Base-by-base conservation (phyloP, 2,888 invertebrate species). In the Agrochola lota region DNA sequence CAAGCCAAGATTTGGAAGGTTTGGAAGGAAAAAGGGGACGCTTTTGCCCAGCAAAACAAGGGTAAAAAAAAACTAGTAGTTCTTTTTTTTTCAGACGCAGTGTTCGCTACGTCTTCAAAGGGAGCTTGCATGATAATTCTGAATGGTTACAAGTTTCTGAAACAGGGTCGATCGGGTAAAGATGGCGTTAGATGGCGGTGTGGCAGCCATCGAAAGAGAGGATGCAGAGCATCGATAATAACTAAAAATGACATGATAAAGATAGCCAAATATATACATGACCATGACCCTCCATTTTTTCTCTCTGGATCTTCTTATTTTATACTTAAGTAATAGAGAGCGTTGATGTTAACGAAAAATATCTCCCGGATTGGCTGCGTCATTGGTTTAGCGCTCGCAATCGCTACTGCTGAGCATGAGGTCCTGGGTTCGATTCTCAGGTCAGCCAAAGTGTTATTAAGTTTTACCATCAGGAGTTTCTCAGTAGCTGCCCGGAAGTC, bases 1-100 rank as follows among this genome's bases (percentile, higher is more conserved):
- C 3, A 30, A 5, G 40, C 5, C n/a, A n/a, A 40, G 40, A 40
- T 40, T 40, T 0, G 40, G 5, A 5, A 40, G 40, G 40, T 40
- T 40, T 40, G 40, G 40, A 40, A 40, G 40, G 40, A n/a, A n/a
- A n/a, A n/a, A n/a, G n/a, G n/a, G 40, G 6, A 40, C 40, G 5
- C 6, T 6, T 40, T 40, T 40, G 2, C 40, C 40, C 40, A 40
- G 40, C n/a, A n/a, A n/a, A n/a, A n/a, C n/a, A n/a, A n/a, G n/a
- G n/a, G n/a, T n/a, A n/a, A n/a, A n/a, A n/a, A 43, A 43, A 43
- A 1, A 43, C 2, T 43, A 43, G 43, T 43, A 43, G 11, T 11
- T 2, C n/a, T 43, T 43, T 17, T 26, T n/a, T 43, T 87, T 85
- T 52, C 86, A 90, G 91, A 43, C 7, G 78, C 84, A 9, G 67